A percentile compares a stretch with the other conserved stretches of the same genome.
phyloP scores from a whole-genome alignment of 2,113 vertebrate species.

The Sphyrna mokarran region DNA sequence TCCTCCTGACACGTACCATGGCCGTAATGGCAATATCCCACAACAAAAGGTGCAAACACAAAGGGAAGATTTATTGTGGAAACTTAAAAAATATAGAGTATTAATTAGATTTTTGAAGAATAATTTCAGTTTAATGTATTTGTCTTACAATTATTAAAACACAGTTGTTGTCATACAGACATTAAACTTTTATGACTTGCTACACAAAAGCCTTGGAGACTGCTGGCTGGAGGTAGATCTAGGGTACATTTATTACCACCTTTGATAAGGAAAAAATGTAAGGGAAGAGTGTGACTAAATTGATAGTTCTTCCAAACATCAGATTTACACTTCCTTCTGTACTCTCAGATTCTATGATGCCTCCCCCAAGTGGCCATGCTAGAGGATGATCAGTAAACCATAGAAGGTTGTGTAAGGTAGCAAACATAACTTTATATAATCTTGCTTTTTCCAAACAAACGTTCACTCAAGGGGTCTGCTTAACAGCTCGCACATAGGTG shows the following conservation, averaged over 20 bases:
- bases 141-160: background rate
- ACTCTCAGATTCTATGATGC: background rate
- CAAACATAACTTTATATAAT: background rate
- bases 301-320: background rate
- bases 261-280: background rate
- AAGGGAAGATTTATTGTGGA: background rate
- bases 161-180: background rate
- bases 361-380: background rate
- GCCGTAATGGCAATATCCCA: background rate
- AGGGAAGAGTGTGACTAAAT: background rate
- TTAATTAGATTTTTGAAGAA: background rate
- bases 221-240: background rate
- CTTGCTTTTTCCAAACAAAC: background rate
- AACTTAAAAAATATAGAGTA: background rate
- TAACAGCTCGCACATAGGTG: background rate
- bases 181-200: background rate
- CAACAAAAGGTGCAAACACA: background rate
- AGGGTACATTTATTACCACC: background rate
- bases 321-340: background rate
- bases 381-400: background rate
- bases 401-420: background rate
- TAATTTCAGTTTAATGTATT: background rate
- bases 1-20: background rate
- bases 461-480: background rate
- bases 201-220: background rate